These are phyloP conservation scores for Megastigmus dorsalis DNA, from an alignment of 2,888 invertebrate species.

Conservation along the genomic window DNA sequence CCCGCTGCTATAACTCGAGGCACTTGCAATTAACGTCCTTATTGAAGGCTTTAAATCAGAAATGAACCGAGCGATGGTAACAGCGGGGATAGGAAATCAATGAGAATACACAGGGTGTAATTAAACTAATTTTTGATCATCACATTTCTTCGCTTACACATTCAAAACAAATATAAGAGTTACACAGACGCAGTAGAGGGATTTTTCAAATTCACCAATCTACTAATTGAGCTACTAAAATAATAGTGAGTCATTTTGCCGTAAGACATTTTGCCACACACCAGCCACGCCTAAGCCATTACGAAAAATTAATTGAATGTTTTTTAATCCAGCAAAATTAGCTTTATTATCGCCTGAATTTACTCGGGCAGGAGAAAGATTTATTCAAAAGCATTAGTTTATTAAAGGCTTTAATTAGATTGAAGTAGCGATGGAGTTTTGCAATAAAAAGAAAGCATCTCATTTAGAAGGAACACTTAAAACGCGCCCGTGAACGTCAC, in stretches of 20 bases:
- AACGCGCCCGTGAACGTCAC: not conserved
- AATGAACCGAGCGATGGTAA: not conserved
- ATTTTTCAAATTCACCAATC: too few species aligned
- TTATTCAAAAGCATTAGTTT: constrained; percentile 4
- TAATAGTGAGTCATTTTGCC: too few species aligned
- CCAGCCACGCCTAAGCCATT: constrained; percentile 14
- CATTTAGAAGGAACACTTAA: not conserved
- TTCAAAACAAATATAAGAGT: too few species aligned
- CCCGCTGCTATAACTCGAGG: too few species aligned
- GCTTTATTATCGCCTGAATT: not conserved
- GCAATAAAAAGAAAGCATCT: not conserved
- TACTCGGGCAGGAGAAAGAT: not conserved
- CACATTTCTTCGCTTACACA: not conserved
- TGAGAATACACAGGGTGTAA: not conserved
- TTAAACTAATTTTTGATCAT: constrained; percentile 1
- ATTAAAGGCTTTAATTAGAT: not conserved
- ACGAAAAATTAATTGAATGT: constrained; percentile 6
- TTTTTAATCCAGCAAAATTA: constrained; percentile 9
- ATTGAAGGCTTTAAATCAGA: not conserved
- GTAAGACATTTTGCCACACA: not conserved
- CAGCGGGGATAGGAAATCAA: not conserved
- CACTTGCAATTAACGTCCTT: not conserved
- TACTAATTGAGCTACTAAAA: not conserved
- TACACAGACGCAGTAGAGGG: too few species aligned
- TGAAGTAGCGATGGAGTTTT: not conserved